phyloP scores from a whole-genome alignment of 2,888 invertebrate genomes.

The Bimastos eiseni region DNA sequence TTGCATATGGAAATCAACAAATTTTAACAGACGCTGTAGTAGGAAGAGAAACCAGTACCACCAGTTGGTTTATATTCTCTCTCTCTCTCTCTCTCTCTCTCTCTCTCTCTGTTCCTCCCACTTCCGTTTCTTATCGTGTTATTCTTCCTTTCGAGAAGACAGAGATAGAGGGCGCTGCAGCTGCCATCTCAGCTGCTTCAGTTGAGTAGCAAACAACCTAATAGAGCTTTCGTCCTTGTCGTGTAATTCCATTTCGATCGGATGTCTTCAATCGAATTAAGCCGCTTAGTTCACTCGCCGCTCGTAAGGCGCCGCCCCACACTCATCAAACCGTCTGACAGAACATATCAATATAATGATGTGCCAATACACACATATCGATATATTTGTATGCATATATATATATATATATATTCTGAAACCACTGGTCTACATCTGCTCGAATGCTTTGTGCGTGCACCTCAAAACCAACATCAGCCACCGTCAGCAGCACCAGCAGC shows the following conservation, averaged over 20 bases:
- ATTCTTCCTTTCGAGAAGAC: neutral
- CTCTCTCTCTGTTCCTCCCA: too few species aligned
- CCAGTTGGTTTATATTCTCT: too few species aligned
- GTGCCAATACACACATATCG: neutral
- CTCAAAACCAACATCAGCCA: too few species aligned
- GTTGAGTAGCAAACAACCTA: neutral
- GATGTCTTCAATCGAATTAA: neutral
- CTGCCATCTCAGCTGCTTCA: neutral
- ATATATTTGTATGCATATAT: neutral
- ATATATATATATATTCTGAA: neutral
- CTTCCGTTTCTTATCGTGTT: too few species aligned
- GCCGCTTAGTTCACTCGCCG: neutral
- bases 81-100: neutral
- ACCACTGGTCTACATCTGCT: too few species aligned
- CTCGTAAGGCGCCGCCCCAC: neutral
- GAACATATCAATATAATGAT: neutral
- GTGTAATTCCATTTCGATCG: neutral
- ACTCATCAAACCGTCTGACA: neutral
- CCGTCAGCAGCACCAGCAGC: too few species aligned
- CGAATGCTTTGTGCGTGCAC: too few species aligned
- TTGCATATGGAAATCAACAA: too few species aligned
- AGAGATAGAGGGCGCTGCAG: neutral
- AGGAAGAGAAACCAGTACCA: too few species aligned
- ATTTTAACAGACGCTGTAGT: too few species aligned
- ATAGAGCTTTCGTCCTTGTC: neutral